phyloP scores from a whole-genome alignment of 1,140 invertebrate genomes.

The Drosophila nigromelanica region DNA sequence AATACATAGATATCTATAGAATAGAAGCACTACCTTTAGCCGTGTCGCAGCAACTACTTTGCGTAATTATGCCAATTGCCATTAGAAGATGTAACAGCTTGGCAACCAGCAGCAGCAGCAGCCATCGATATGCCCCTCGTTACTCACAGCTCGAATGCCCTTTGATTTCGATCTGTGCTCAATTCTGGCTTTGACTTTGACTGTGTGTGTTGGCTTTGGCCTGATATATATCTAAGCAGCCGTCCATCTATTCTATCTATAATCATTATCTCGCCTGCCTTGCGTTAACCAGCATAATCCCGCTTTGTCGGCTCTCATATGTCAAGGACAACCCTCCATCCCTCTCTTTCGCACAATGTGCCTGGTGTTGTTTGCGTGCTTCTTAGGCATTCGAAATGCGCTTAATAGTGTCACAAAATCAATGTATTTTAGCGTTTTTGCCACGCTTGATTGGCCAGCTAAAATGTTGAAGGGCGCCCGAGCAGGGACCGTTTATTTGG shows the following conservation, averaged over 20 bases:
- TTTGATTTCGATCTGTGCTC: slow-evolving; percentile 66
- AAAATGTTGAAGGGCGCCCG: neutral
- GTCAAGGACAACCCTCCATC: slow-evolving; percentile 39
- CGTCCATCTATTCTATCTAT: slow-evolving; percentile 41
- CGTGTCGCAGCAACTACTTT: slow-evolving; percentile 65
- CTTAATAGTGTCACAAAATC: slow-evolving; percentile 78
- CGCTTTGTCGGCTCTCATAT: slow-evolving; percentile 34
- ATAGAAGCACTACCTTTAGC: slow-evolving; percentile 7
- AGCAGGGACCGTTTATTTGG: neutral
- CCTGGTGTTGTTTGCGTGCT: slow-evolving; percentile 54
- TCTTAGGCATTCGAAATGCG: slow-evolving; percentile 61
- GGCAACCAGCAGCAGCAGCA: slow-evolving; percentile 12
- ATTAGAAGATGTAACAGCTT: slow-evolving; percentile 50
- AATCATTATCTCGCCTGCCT: slow-evolving; percentile 63
- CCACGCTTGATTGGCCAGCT: slow-evolving; percentile 51
- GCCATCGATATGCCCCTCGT: slow-evolving; percentile 58
- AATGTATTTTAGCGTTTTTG: slow-evolving; percentile 64
- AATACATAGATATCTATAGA: slow-evolving; percentile 5
- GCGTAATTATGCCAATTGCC: slow-evolving; percentile 80
- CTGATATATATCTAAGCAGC: slow-evolving; percentile 23
- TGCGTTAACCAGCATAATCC: slow-evolving; percentile 74
- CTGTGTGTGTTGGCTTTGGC: slow-evolving; percentile 14
- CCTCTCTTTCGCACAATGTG: neutral
- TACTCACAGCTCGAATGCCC: slow-evolving; percentile 20
- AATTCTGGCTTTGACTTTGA: slow-evolving; percentile 16